Evolutionary conservation across 2,113 vertebrate species (phyloP).

Genomic region (Hemiscyllium ocellatum): DNA sequence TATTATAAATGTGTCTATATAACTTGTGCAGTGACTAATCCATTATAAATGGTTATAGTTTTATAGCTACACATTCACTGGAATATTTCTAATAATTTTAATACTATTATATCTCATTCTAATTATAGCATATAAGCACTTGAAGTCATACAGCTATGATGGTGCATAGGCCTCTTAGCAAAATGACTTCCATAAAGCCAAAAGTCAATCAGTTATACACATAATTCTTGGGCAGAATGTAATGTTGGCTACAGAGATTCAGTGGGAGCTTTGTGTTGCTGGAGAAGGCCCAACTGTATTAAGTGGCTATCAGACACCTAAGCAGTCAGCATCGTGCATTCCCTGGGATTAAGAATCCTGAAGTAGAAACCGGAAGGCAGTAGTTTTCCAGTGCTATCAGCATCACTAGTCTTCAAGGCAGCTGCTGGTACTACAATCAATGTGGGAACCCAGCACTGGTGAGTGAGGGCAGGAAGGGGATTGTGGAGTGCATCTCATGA

Average conservation of each 20-base stretch:
- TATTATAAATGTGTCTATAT: neutral
- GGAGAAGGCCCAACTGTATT: no score
- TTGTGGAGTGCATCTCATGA: neutral
- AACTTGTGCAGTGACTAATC: neutral
- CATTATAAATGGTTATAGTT: conserved; percentile 15
- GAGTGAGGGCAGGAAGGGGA: no score
- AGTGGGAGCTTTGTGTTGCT: no score
- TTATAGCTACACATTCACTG: conserved; percentile 10
- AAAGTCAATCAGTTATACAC: neutral
- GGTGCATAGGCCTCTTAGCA: neutral
- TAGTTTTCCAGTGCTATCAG: no score
- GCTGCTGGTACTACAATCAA: no score
- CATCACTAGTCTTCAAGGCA: no score
- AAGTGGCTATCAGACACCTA: neutral
- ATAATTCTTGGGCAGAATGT: neutral
- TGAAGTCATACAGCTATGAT: neutral
- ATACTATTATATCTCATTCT: neutral
- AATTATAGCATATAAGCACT: conserved; percentile 12
- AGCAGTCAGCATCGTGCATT: no score
- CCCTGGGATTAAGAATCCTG: no score
- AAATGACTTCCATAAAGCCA: neutral
- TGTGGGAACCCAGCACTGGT: no score
- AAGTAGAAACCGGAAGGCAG: no score
- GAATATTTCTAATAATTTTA: neutral
- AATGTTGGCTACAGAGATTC: neutral